Evolutionary conservation across 1,140 invertebrate genomes (phyloP).

Genomic region (Hylaeus volcanicus): DNA sequence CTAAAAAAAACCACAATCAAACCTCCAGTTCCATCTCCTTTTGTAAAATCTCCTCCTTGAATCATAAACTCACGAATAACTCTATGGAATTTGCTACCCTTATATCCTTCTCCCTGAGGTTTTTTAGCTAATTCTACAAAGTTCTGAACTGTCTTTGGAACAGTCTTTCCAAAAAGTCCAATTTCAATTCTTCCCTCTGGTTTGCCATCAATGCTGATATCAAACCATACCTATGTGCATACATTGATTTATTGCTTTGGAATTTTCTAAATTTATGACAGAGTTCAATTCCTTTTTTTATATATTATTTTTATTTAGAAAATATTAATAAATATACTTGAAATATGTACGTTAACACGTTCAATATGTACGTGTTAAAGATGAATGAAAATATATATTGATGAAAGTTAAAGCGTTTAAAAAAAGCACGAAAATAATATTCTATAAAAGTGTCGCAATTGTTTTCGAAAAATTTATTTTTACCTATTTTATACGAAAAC

Average conservation of each 20-base stretch:
- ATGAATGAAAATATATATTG: neutral
- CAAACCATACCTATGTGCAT: conserved; percentile 92
- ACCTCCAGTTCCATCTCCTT: conserved; percentile 95
- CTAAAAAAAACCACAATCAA: conserved; percentile 49
- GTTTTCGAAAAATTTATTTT: neutral
- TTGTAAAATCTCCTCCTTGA: conserved; percentile 96
- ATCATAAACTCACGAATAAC: conserved; percentile 98
- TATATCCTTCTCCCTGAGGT: conserved; percentile 90
- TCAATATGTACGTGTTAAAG: neutral
- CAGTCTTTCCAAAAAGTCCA: conserved; percentile 96
- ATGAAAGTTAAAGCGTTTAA: conserved; percentile 9
- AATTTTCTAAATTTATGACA: neutral
- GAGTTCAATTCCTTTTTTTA: neutral
- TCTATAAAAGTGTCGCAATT: neutral
- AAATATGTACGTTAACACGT: neutral
- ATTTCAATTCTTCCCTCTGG: conserved; percentile 91
- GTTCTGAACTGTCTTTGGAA: conserved; percentile 96
- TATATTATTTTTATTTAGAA: neutral
- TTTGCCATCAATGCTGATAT: conserved; percentile 93
- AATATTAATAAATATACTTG: neutral
- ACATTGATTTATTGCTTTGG: neutral
- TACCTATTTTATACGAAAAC: conserved; percentile 12
- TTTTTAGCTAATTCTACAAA: conserved; percentile 92
- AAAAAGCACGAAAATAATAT: neutral
- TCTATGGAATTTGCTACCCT: conserved; percentile 94